Base-by-base conservation (phyloP, 2,797 vertebrate genomes). In the Cossypha heuglini region DNA sequence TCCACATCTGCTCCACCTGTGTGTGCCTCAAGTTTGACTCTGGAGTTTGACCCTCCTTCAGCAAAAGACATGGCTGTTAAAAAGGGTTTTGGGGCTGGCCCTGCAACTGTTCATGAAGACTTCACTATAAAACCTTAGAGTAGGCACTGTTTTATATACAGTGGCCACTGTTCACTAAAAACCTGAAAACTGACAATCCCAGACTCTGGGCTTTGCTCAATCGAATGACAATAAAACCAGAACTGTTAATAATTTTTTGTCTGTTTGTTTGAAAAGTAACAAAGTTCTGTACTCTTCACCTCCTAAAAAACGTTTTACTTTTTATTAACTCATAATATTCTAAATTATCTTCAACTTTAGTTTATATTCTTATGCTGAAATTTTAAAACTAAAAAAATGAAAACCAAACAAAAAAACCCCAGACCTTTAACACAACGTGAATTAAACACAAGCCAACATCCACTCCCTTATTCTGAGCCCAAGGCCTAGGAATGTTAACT, bases 61-160 rank as follows among this genome's bases (percentile, higher is more conserved):
- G 66, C 22, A 11, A 1, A 42, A 33, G 25, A 2, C 5, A 8
- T 0, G 1, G 38, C 37, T 37, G 37, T 37, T 13, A 37, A 37
- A 37, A 37, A 37, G 37, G 37, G 37, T 37, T 37, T 37, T 37
- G 37, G 37, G 37, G 37, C 37, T 37, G 37, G 37, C 37, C 37
- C 37, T 37, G 37, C 4, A 1, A 7, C 0, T 10, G 24, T 8
- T 62, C 64, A 1, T 0, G 7, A 18, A 72, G 11, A n/a, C 16
- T 64, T 28, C 25, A 6, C 49, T 28, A 52, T 29, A 45, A 33
- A 67, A 38, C 45, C 21, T 24, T 19, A 19, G 9, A 69, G 20
- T 19, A 62, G 11, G 16, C 38, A 20, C n/a, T 16, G 18, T 3
- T 75, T 17, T 11, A 17, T 11, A 28, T 6, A 49, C 25, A 69